Base-by-base conservation (phyloP, 2,888 invertebrate genomes). In the Volucella bombylans region DNA sequence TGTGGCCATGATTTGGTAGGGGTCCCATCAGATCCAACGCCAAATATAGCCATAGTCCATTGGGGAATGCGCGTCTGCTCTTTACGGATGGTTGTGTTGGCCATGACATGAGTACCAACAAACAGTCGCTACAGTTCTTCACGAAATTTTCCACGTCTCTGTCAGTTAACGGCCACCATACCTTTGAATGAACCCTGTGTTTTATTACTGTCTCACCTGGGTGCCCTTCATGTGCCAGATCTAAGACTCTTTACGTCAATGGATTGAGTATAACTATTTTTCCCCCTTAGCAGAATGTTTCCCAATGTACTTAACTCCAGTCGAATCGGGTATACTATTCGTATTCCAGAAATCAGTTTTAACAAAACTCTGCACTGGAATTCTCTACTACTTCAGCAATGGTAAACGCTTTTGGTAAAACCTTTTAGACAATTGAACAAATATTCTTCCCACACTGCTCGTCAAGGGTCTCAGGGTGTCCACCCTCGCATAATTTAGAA, bases 271-370 rank as follows among this genome's bases (percentile, higher is more conserved):
- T 52, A 23, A 87, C 64, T 11, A 86, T 73, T 68, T 61, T 61
- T 85, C 23, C 79, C 83, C 23, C 77, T 49, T n/a, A 87, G 49
- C 11, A 82, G 65, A 59, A 88, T 87, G 41, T 72, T 81, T n/a
- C 83, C 87, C 65, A 81, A 64, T 18, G 69, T 61, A 18, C 81
- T 73, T 31, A 87, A 57, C 49, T 87, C 72, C 15, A 65, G 41
- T 1, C 59, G 47, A 45, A 74, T 67, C 43, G 59, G 8, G 8
- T 45, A 4, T 9, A 49, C n/a, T n/a, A n/a, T 41, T 65, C n/a
- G 39, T 2, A 65, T 55, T 41, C 57, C 68, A 69, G 39, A 49
- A n/a, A 45, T 54, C 38, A 41, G 45, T 49, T 49, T 54, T 61
- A 10, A 59, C n/a, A n/a, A n/a, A n/a, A n/a, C n/a, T n/a, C n/a